Evolutionary conservation across 2,797 vertebrate genomes (phyloP).

Genomic region (Vespertilio murinus): DNA sequence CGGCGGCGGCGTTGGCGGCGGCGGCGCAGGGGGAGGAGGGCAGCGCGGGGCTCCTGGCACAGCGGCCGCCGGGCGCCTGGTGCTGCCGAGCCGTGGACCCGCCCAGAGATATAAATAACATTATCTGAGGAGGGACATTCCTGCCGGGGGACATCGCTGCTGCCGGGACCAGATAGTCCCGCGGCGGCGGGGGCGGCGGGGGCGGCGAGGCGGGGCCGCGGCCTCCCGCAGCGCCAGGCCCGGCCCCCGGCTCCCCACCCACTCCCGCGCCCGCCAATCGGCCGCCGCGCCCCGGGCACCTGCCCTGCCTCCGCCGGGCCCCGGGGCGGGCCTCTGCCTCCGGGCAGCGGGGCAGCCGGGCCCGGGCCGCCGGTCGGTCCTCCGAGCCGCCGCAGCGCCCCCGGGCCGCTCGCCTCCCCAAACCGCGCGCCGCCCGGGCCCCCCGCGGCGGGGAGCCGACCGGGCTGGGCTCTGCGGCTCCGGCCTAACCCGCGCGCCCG

Average conservation of each 20-base stretch:
- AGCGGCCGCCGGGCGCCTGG: slow-evolving; percentile 76
- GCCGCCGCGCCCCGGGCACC: slow-evolving; percentile 63
- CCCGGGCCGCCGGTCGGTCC: background rate
- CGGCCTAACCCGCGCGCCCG: slow-evolving; percentile 62
- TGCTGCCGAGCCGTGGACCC: slow-evolving; percentile 80
- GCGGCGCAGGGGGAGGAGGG: slow-evolving; percentile 74
- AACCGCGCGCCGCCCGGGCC: background rate
- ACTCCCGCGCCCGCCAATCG: slow-evolving; percentile 77
- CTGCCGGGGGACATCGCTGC: slow-evolving; percentile 84
- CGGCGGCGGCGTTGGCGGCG: background rate
- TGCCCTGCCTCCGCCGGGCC: slow-evolving; percentile 55
- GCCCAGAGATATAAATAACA: slow-evolving; percentile 87
- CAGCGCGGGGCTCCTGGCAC: slow-evolving; percentile 77
- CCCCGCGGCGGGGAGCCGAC: background rate
- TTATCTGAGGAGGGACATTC: slow-evolving; percentile 88
- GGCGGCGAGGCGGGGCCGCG: slow-evolving; percentile 78
- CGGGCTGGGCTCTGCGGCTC: background rate
- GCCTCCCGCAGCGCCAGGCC: slow-evolving; percentile 77
- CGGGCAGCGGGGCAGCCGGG: background rate
- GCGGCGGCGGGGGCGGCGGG: slow-evolving; percentile 74
- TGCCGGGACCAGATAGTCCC: slow-evolving; percentile 85
- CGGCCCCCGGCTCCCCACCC: slow-evolving; percentile 72
- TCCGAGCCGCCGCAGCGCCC: background rate
- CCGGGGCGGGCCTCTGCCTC: background rate
- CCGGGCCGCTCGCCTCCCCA: background rate